A percentile compares a stretch with the other conserved stretches of the same genome.
These are phyloP conservation scores for Gymnothorax javanicus DNA, from an alignment of 2,797 vertebrate species.

Conservation along the genomic window DNA sequence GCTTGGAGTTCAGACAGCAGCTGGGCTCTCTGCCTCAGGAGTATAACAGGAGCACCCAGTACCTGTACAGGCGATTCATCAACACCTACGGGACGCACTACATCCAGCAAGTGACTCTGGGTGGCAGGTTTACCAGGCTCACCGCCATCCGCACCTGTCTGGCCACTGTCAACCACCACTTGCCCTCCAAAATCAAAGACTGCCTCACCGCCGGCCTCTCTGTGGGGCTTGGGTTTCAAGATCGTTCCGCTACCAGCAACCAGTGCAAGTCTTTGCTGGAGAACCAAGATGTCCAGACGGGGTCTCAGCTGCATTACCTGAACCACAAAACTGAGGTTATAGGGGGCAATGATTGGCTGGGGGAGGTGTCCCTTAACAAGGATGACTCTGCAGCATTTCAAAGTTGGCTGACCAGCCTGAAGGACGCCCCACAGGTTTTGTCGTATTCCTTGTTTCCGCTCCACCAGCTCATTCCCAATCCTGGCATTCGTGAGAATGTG, in stretches of 20 bases:
- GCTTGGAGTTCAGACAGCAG: constrained; percentile 45
- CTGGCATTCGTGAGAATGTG: constrained; percentile 40
- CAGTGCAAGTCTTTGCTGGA: constrained; percentile 55
- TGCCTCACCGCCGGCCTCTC: constrained; percentile 60
- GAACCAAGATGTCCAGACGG: constrained; percentile 25
- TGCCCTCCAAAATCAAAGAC: constrained; percentile 42
- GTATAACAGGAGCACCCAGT: constrained; percentile 38
- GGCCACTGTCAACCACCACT: too few relatives aligned
- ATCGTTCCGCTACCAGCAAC: fast-evolving
- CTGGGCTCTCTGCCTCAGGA: constrained; percentile 47
- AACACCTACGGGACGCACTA: constrained; percentile 25
- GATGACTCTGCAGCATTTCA: not conserved
- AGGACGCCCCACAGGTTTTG: constrained; percentile 39
- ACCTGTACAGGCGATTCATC: constrained; percentile 54
- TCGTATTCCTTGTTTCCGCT: constrained; percentile 56
- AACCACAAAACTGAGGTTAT: constrained; percentile 46
- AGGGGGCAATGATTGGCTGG: not conserved
- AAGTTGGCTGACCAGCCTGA: too few relatives aligned
- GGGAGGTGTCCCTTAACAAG: constrained; percentile 55
- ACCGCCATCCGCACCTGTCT: too few relatives aligned
- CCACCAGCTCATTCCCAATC: constrained; percentile 35
- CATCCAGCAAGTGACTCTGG: too few relatives aligned
- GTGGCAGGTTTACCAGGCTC: too few relatives aligned
- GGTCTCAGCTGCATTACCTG: constrained; percentile 31
- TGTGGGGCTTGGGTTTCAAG: constrained; percentile 14